Percentiles rank a stretch among this genome's conserved stretches.
Evolutionary conservation across 2,888 invertebrate species (phyloP).

Genomic region (Portevinia maculata): DNA sequence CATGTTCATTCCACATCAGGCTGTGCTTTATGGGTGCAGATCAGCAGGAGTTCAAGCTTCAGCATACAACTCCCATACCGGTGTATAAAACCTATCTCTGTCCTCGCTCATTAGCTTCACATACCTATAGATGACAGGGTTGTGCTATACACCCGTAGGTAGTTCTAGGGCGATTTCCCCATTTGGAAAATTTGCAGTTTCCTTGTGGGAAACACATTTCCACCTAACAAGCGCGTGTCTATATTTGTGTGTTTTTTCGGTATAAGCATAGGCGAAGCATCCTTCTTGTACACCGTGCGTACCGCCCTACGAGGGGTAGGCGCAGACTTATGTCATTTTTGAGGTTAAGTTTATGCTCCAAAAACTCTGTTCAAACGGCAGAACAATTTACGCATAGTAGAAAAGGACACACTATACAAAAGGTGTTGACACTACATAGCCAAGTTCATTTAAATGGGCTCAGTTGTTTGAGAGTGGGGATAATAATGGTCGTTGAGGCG

Average conservation of each 20-base stretch:
- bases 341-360: slow-evolving; percentile 56
- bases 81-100: not conserved
- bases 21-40: too few species aligned
- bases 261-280: not conserved
- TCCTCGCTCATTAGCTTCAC: slow-evolving; percentile 6
- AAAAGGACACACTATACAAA: not conserved
- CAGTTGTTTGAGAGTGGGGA: not conserved
- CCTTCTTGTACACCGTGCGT: not conserved
- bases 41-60: not conserved
- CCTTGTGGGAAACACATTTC: slow-evolving; percentile 12
- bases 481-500: slow-evolving; percentile 1
- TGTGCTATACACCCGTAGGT: not conserved
- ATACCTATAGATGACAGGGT: slow-evolving; percentile 6
- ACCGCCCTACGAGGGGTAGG: not conserved
- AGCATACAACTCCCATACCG: not conserved
- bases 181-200: slow-evolving; percentile 24
- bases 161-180: slow-evolving; percentile 5
- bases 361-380: slow-evolving; percentile 17
- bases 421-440: slow-evolving; percentile 18
- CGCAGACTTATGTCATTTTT: slow-evolving; percentile 32
- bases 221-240: slow-evolving; percentile 5
- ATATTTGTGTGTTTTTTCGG: not conserved
- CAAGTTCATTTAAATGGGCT: slow-evolving; percentile 41
- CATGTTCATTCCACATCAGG: too few species aligned
- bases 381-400: not conserved